Conservation (phyloP, 2,797 vertebrate species). For the Ibycter americanus region DNA sequence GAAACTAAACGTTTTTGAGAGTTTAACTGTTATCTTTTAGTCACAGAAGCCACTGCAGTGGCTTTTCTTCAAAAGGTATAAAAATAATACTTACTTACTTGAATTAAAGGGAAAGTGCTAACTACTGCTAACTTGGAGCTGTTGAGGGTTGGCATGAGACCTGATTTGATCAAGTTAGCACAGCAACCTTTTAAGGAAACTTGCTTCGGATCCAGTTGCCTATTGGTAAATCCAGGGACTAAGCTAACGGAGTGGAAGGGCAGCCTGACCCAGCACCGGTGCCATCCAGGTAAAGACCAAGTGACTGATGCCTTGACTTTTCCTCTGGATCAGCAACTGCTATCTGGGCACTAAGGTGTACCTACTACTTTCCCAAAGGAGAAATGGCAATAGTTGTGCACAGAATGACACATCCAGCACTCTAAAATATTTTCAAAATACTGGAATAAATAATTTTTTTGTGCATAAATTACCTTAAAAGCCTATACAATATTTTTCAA, state of each 20-base stretch:
- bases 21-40: neutral
- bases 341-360: neutral
- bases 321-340: neutral
- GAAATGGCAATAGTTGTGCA: neutral
- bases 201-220: neutral
- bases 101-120: neutral
- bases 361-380: neutral
- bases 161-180: neutral
- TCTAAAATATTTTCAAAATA: neutral
- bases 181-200: neutral
- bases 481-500: neutral
- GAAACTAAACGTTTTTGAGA: neutral
- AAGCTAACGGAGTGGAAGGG: neutral
- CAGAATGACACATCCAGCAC: neutral
- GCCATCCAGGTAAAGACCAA: neutral
- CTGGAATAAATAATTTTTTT: neutral
- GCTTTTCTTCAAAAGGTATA: neutral
- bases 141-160: neutral
- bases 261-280: neutral
- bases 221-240: neutral
- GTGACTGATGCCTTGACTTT: neutral
- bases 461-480: constrained; percentile 12
- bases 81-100: neutral
- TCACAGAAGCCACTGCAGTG: neutral
- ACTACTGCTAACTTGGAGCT: neutral